Evolutionary conservation across 2,113 vertebrate genomes (phyloP).

Genomic region (Hystrix cristata): DNA sequence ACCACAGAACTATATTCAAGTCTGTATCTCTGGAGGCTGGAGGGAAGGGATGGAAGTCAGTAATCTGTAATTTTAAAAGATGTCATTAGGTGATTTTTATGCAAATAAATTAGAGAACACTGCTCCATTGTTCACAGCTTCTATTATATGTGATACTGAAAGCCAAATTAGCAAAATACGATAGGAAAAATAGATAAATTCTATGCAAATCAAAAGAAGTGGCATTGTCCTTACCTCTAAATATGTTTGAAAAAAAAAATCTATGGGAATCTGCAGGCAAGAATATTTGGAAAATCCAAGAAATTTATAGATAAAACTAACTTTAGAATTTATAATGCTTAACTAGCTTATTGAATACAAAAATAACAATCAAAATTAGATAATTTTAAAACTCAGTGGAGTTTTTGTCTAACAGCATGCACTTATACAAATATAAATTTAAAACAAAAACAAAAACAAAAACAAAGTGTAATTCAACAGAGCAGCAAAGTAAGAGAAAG

Average conservation of each 20-base stretch:
- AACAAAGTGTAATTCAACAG: not conserved
- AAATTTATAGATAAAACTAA: not conserved
- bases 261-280: not conserved
- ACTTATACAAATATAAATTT: not conserved
- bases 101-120: not conserved
- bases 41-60: not conserved
- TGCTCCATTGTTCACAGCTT: not conserved
- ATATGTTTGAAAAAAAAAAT: constrained; percentile 21
- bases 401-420: not conserved
- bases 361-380: constrained; percentile 44
- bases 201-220: not conserved
- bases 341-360: not conserved
- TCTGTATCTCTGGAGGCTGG: not conserved
- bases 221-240: not conserved
- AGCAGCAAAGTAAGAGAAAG: not conserved
- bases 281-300: constrained; percentile 28
- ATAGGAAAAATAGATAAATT: not conserved
- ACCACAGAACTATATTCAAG: not conserved
- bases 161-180: not conserved
- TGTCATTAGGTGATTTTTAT: not conserved
- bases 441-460: not conserved
- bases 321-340: not conserved
- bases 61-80: not conserved
- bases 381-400: not conserved
- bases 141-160: not conserved